Percentiles rank a stretch among this genome's conserved stretches.
These are phyloP conservation scores for Malurus cyaneus DNA, from an alignment of 2,113 vertebrate genomes.

Conservation along the genomic window DNA sequence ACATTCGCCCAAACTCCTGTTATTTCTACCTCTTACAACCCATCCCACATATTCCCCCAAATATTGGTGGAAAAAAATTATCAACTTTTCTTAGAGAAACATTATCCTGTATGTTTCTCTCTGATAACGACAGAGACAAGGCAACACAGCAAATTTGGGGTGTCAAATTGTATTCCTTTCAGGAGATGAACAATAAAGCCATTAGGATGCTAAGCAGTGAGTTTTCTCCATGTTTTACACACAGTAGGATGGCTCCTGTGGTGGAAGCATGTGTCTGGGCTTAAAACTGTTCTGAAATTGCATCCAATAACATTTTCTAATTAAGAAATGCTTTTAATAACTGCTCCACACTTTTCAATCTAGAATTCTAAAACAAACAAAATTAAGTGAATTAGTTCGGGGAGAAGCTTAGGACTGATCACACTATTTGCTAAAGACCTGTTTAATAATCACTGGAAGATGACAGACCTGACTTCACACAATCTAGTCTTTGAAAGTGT, in stretches of 20 bases:
- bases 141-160: not conserved
- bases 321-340: conserved; percentile 19
- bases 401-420: not conserved
- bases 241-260: not conserved
- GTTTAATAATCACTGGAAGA: not conserved
- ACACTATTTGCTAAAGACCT: not conserved
- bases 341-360: not conserved
- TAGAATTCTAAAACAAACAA: not conserved
- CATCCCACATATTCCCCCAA: too few relatives aligned
- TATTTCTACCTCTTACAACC: too few relatives aligned
- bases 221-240: conserved; percentile 41
- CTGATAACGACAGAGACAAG: not conserved
- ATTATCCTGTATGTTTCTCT: too few relatives aligned
- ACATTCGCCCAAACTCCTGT: too few relatives aligned
- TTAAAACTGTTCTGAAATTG: conserved; percentile 42
- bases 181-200: not conserved
- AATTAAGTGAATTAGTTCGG: not conserved
- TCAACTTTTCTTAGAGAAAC: too few relatives aligned
- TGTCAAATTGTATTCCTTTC: conserved; percentile 5
- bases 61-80: too few relatives aligned
- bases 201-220: conserved; percentile 35
- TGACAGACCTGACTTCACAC: not conserved
- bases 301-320: not conserved
- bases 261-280: conserved; percentile 29
- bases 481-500: not conserved